phyloP scores from a whole-genome alignment of 2,113 vertebrate genomes.

The Gambusia holbrooki region DNA sequence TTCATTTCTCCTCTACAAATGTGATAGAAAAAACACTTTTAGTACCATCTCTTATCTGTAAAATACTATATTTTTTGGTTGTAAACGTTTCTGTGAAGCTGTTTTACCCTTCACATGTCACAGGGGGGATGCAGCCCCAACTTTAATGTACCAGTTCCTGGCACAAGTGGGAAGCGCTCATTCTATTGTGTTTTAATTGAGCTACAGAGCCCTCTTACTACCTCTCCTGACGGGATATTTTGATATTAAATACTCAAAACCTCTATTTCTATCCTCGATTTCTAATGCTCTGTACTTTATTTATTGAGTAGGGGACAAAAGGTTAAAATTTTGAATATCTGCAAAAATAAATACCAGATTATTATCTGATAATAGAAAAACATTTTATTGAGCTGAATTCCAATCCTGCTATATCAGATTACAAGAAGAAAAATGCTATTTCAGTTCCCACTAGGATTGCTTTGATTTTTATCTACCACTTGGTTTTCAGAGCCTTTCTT shows the following conservation, averaged over 20 bases:
- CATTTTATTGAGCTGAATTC: background rate
- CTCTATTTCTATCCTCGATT: background rate
- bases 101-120: background rate
- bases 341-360: background rate
- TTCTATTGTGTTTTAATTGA: background rate
- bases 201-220: background rate
- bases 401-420: background rate
- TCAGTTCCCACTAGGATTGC: background rate
- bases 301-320: background rate
- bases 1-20: background rate
- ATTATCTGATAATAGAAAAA: background rate
- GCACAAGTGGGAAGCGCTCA: background rate
- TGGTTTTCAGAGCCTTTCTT: background rate
- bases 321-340: background rate
- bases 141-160: background rate
- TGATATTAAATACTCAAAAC: background rate
- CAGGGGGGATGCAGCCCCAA: background rate
- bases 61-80: background rate
- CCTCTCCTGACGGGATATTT: background rate
- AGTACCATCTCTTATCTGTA: background rate
- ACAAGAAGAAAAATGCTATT: background rate
- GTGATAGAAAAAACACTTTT: background rate
- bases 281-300: background rate
- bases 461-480: slow-evolving; percentile 6
- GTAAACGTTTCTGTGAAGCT: background rate